Conservation (phyloP, 2,797 vertebrate species). For the Hapalemur alaotrensis region DNA sequence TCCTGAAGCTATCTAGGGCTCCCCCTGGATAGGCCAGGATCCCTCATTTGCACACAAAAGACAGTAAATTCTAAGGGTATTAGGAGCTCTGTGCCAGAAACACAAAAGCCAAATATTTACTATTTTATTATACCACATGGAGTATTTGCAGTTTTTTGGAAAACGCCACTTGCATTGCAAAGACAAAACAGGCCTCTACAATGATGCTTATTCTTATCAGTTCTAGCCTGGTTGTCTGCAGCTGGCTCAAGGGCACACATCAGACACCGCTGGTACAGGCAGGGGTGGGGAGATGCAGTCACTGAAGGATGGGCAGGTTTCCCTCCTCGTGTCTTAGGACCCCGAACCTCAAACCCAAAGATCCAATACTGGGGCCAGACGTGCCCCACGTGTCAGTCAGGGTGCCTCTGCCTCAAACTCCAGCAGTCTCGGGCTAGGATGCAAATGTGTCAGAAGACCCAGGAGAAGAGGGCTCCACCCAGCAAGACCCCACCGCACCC, state of each 20-base stretch:
- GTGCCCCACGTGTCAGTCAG: not conserved
- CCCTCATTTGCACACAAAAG: not conserved
- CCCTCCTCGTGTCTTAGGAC: not conserved
- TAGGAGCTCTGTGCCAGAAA: not conserved
- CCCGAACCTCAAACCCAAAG: constrained; percentile 13
- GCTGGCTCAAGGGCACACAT: not conserved
- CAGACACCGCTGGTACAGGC: not conserved
- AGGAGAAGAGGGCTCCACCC: not conserved
- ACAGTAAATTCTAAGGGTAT: constrained; percentile 21
- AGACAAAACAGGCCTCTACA: not conserved
- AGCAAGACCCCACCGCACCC: not conserved
- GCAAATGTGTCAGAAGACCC: not conserved
- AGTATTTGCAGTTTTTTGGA: not conserved
- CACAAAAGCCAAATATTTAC: not conserved
- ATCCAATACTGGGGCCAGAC: not conserved
- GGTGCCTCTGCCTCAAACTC: not conserved
- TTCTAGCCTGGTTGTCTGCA: not conserved
- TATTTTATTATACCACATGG: not conserved
- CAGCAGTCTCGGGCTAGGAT: not conserved
- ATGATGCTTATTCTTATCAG: not conserved
- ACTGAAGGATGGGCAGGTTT: not conserved
- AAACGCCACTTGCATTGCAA: not conserved
- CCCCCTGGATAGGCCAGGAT: not conserved
- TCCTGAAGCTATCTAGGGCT: not conserved
- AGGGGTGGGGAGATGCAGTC: not conserved